phyloP scores from a whole-genome alignment of 2,113 vertebrate genomes.

The Triplophysa rosa region DNA sequence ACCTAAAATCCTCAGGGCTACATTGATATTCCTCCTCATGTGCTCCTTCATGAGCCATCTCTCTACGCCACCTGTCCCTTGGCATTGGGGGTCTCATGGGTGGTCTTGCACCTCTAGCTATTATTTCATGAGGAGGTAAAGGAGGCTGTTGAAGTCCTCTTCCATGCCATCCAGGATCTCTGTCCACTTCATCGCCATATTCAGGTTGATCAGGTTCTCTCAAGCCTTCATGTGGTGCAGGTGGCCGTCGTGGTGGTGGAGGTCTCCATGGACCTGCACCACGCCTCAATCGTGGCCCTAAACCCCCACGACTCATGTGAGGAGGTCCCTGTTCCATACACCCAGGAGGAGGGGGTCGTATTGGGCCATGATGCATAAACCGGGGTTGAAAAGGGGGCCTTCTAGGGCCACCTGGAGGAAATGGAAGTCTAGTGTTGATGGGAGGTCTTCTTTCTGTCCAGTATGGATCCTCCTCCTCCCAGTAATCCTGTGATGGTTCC shows the following conservation, averaged over 20 bases:
- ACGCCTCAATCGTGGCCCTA: conserved; percentile 74
- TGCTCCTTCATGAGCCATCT: conserved; percentile 48
- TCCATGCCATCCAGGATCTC: conserved; percentile 50
- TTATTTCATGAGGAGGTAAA: conserved; percentile 68
- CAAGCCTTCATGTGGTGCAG: conserved; percentile 70
- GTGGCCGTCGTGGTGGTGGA: conserved; percentile 69
- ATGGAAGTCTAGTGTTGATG: conserved; percentile 72
- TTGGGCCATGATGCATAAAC: conserved; percentile 68
- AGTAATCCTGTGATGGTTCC: conserved; percentile 79
- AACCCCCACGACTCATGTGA: conserved; percentile 59
- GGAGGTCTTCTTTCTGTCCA: conserved; percentile 82
- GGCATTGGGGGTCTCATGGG: conserved; percentile 37
- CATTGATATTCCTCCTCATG: conserved; percentile 64
- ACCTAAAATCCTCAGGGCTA: conserved; percentile 75
- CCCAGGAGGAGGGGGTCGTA: conserved; percentile 66
- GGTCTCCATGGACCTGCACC: conserved; percentile 66
- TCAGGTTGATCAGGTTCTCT: conserved; percentile 60
- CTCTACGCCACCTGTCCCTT: conserved; percentile 43
- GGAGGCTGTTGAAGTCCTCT: conserved; percentile 63
- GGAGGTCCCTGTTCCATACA: conserved; percentile 61
- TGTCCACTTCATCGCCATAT: conserved; percentile 67
- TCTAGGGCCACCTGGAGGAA: conserved; percentile 67
- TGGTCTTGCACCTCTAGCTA: conserved; percentile 52
- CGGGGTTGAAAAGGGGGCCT: conserved; percentile 80
- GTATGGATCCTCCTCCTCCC: conserved; percentile 78